Percentiles rank a stretch among this genome's conserved stretches.
These are phyloP conservation scores for Festucalex cinctus DNA, from an alignment of 2,113 vertebrate species.

Conservation along the genomic window DNA sequence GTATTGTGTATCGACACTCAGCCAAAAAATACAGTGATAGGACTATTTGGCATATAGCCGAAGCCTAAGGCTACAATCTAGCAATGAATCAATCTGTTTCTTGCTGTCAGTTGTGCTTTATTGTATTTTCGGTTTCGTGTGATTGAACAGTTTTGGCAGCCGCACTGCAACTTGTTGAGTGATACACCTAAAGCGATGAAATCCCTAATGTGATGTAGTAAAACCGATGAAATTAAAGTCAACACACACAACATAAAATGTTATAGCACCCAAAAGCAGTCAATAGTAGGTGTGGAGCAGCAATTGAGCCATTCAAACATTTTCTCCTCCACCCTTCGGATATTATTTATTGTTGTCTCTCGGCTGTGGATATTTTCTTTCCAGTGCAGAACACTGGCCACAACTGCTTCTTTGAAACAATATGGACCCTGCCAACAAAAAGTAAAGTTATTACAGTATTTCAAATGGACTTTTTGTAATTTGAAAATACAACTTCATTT, in stretches of 20 bases:
- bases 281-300: slow-evolving; percentile 5
- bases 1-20: neutral
- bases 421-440: too few relatives aligned
- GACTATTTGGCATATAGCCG: neutral
- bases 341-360: slow-evolving; percentile 23
- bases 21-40: neutral
- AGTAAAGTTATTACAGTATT: too few relatives aligned
- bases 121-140: neutral
- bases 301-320: slow-evolving; percentile 26
- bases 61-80: neutral
- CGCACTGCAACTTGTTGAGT: slow-evolving; percentile 23
- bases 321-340: slow-evolving; percentile 1
- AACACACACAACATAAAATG: slow-evolving; percentile 24
- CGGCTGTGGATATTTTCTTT: neutral
- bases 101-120: neutral
- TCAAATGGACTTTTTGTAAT: too few relatives aligned
- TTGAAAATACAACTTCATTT: too few relatives aligned
- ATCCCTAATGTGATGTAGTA: slow-evolving; percentile 24
- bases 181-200: slow-evolving; percentile 36
- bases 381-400: neutral
- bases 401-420: neutral
- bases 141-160: slow-evolving; percentile 14
- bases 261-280: slow-evolving; percentile 18
- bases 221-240: slow-evolving; percentile 28
- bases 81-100: slow-evolving; percentile 25